Evolutionary conservation across 2,113 vertebrate species (phyloP), one percentile per base, ranked within the genome.

Genomic region (Pelecanoides urinatrix): DNA sequence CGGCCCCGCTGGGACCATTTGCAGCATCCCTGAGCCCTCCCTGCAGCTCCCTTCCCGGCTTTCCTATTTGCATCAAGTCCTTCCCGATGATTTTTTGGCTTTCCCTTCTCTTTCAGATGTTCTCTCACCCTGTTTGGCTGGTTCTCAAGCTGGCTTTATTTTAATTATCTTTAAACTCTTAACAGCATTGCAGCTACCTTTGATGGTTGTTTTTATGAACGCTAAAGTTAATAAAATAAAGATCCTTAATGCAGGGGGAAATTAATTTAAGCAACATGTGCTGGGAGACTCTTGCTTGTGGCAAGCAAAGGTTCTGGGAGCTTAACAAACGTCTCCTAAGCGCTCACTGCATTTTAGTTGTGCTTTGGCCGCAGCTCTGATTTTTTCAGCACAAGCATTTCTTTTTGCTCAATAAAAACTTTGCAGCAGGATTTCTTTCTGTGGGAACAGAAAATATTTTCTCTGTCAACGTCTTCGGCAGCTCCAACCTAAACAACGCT

Each of bases 391-490:
- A 42, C 67, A 79, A 74, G 42, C 45, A 15, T 83, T 84, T 70
- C 62, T 83, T 75, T 79, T 56, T 38, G 77, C 90, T 87, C 86
- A 55, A 4, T 61, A 83, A 67, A 68, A 87, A 25, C 86, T 62
- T 22, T 87, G 72, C 72, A 89, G 85, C 32, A 12, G 47, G 67
- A 53, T 79, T 88, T 52, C 77, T 92, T 90, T 72, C 76, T 87
- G 91, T 89, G 82, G 85, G 94, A 95, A 94, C 88, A 88, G 49
- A 40, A 89, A 94, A 53, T 44, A 87, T 86, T 80, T 93, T 67
- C 85, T 84, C 88, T 79, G 53, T 79, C 73, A 67, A 62, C 7
- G 9, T 76, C 82, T 63, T 40, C 16, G 0, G 34, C 67, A 65
- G 84, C 63, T 86, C 91, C 93, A 96, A 91, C 85, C 80, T 66